phyloP scores from a whole-genome alignment of 2,113 vertebrate species.

The Ochotona curzoniae region DNA sequence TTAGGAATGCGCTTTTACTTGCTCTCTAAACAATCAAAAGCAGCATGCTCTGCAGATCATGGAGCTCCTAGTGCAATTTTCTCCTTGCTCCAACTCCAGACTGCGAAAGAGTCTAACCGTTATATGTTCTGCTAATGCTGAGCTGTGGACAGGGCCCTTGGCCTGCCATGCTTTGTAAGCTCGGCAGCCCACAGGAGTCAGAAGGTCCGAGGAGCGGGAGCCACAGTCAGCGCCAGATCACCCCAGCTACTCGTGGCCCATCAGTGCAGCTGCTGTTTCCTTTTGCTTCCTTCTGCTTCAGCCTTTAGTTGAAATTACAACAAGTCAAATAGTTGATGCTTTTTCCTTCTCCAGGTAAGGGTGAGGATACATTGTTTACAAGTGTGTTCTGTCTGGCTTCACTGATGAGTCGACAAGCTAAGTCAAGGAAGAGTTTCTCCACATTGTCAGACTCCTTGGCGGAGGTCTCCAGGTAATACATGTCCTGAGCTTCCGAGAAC shows the following conservation, averaged over 20 bases:
- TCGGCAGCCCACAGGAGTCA: slow-evolving; percentile 76
- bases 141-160: slow-evolving; percentile 76
- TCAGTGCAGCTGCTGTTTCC: slow-evolving; percentile 65
- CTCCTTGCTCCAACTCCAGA: slow-evolving; percentile 77
- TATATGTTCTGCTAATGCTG: slow-evolving; percentile 77
- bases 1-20: slow-evolving; percentile 73
- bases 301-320: slow-evolving; percentile 95
- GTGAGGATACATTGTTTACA: slow-evolving; percentile 96
- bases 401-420: slow-evolving; percentile 96
- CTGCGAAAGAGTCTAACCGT: slow-evolving; percentile 69
- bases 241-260: slow-evolving; percentile 70
- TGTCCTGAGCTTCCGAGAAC: slow-evolving; percentile 96
- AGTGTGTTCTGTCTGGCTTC: slow-evolving; percentile 98
- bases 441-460: slow-evolving; percentile 99
- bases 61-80: slow-evolving; percentile 68
- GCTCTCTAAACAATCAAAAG: slow-evolving; percentile 77
- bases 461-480: slow-evolving; percentile 99
- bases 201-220: slow-evolving; percentile 74
- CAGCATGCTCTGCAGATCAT: slow-evolving; percentile 77
- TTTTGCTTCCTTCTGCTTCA: slow-evolving; percentile 51
- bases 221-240: slow-evolving; percentile 73
- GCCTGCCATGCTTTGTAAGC: slow-evolving; percentile 82
- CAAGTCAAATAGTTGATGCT: slow-evolving; percentile 99
- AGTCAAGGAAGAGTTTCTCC: slow-evolving; percentile 99
- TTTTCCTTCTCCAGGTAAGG: slow-evolving; percentile 97